Evolutionary conservation across 2,797 vertebrate genomes (phyloP), one percentile per base, ranked within the genome.

Genomic region (Crax fasciolata): DNA sequence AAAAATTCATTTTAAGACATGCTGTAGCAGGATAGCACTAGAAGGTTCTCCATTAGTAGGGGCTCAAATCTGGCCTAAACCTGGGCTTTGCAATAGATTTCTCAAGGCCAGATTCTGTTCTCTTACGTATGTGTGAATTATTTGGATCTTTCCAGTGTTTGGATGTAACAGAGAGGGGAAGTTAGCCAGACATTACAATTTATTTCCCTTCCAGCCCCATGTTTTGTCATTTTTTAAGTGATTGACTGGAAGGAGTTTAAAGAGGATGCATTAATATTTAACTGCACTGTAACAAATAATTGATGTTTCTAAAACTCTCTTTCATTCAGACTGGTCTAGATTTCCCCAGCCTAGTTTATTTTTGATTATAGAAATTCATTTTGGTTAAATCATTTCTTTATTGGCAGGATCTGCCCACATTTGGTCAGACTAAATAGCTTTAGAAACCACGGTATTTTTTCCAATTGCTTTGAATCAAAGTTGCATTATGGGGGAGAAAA

Each of bases 181-280:
- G 74, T 82, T 84, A 91, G 38, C 19, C 55, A 96, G 89, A 91
- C 59, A 4, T 81, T 92, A 78, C 65, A 32, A 72, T 97, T 76
- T 88, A 84, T 96, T 97, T 97, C 68, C 41, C 73, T 93, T 96
- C 87, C 95, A 90, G 83, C 58, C 39, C 75, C 57, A 11, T 76
- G 43, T 97, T 94, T 89, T 91, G 84, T 78, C 70, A 78, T 90
- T 92, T 94, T 94, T 72, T 25, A 90, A 95, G 74, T 96, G 93
- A 94, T 90, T 96, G 63, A 96, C 77, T 97, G 96, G 96, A 97
- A 95, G 61, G 85, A 91, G 75, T 97, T 97, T 97, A 97, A 97
- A 98, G 95, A 84, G 54, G 79, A 83, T 90, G 35, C 89, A 72
- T 97, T 97, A 89, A 92, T 96, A 86, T 84, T 97, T 94, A 96